Evolutionary conservation across 2,888 invertebrate genomes (phyloP).

Genomic region (Thecocarcelia acutangulata): DNA sequence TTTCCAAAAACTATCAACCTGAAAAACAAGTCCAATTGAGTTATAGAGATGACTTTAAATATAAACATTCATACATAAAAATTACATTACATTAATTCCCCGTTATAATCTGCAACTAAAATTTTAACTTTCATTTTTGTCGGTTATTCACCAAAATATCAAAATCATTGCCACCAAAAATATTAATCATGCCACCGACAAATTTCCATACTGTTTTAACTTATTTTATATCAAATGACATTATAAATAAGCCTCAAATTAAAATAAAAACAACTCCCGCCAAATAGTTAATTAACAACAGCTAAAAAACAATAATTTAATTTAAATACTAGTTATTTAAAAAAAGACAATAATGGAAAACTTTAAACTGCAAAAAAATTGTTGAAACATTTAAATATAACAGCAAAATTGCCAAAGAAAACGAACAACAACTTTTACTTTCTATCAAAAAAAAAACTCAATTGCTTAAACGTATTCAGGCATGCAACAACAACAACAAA

Average conservation of each 20-base stretch:
- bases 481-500: constrained; percentile 45
- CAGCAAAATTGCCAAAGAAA: constrained; percentile 36
- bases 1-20: neutral
- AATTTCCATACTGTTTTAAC: constrained; percentile 8
- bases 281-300: constrained; percentile 6
- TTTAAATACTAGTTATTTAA: neutral
- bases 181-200: neutral
- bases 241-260: constrained; percentile 21
- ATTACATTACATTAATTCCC: neutral
- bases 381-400: constrained; percentile 24
- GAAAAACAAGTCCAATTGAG: neutral
- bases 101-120: constrained; percentile 9
- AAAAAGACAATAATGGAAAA: neutral
- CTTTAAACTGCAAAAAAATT: constrained; percentile 18
- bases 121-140: constrained; percentile 44
- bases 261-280: constrained; percentile 37
- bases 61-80: neutral
- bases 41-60: constrained; percentile 1
- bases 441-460: constrained; percentile 13
- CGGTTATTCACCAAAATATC: constrained; percentile 9
- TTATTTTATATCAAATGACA: constrained; percentile 30
- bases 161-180: constrained; percentile 26
- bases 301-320: neutral
- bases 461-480: constrained; percentile 11
- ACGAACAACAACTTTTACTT: constrained; percentile 63